Conservation (phyloP, 1,140 invertebrate genomes). For the Subanguina moxae region DNA sequence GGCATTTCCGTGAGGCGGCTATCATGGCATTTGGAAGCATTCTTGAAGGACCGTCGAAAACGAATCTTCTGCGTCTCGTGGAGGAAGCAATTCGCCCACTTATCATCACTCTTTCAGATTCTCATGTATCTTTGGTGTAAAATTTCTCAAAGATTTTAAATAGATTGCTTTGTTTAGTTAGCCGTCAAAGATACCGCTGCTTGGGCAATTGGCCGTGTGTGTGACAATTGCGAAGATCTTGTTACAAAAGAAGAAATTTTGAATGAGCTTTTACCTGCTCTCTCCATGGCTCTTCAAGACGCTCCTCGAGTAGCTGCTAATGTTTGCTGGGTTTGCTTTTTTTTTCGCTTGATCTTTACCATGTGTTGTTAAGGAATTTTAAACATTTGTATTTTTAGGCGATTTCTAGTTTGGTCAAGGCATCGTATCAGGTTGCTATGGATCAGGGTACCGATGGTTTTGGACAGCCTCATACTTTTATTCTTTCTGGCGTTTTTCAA, state of each 20-base stretch:
- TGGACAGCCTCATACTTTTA: slow-evolving; percentile 76
- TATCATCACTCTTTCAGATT: slow-evolving; percentile 87
- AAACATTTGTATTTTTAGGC: slow-evolving; percentile 64
- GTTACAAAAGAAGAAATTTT: slow-evolving; percentile 84
- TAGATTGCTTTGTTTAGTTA: slow-evolving; percentile 60
- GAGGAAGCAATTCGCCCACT: slow-evolving; percentile 92
- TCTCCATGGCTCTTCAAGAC: slow-evolving; percentile 77
- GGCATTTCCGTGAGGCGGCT: slow-evolving; percentile 91
- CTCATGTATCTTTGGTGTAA: slow-evolving; percentile 62
- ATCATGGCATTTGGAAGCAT: slow-evolving; percentile 97
- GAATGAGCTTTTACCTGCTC: slow-evolving; percentile 76
- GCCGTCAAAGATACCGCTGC: slow-evolving; percentile 92
- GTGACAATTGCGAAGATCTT: slow-evolving; percentile 90
- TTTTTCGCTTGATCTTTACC: no score
- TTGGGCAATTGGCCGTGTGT: slow-evolving; percentile 95
- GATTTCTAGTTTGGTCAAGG: slow-evolving; percentile 91
- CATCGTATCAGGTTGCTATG: slow-evolving; percentile 76
- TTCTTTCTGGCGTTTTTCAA: slow-evolving; percentile 86
- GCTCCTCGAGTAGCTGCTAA: slow-evolving; percentile 94
- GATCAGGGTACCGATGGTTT: slow-evolving; percentile 59
- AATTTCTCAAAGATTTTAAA: not conserved
- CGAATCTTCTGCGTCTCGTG: slow-evolving; percentile 82
- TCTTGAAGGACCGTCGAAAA: slow-evolving; percentile 82
- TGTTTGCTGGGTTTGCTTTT: slow-evolving; percentile 79
- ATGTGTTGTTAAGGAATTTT: no score